phyloP scores from a whole-genome alignment of 2,888 invertebrate genomes.

The Sturmia bella region DNA sequence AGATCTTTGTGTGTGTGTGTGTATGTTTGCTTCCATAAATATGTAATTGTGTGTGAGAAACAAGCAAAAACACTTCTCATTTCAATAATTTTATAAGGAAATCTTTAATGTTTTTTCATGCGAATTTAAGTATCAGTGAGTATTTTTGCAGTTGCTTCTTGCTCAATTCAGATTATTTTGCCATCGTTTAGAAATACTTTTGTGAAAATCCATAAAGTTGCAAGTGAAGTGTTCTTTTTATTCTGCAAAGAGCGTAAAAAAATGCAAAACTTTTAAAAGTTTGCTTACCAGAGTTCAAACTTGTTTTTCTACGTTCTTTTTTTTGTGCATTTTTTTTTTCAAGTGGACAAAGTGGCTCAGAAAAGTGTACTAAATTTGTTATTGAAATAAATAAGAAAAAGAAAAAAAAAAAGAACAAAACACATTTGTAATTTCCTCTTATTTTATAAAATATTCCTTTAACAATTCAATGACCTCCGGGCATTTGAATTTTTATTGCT shows the following conservation, averaged over 20 bases:
- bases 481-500: slow-evolving; percentile 19
- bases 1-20: not conserved
- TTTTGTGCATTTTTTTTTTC: slow-evolving; percentile 2
- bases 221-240: slow-evolving; percentile 19
- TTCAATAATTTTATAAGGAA: slow-evolving; percentile 27
- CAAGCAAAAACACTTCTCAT: slow-evolving; percentile 7
- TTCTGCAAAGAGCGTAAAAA: not conserved
- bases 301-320: slow-evolving; percentile 4
- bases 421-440: not conserved
- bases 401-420: no score
- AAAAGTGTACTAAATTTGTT: not conserved
- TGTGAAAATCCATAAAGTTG: slow-evolving; percentile 23
- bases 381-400: slow-evolving; percentile 1
- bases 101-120: slow-evolving; percentile 7
- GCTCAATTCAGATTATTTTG: slow-evolving; percentile 14
- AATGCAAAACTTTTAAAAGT: slow-evolving; percentile 34
- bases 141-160: slow-evolving; percentile 16
- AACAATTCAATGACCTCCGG: slow-evolving; percentile 11
- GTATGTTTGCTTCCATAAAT: not conserved
- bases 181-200: slow-evolving; percentile 32
- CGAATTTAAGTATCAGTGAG: not conserved
- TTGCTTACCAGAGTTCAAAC: not conserved
- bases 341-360: slow-evolving; percentile 17
- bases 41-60: not conserved
- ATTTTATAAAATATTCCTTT: not conserved